phyloP scores from a whole-genome alignment of 2,797 vertebrate genomes.

The Oreochromis mossambicus region DNA sequence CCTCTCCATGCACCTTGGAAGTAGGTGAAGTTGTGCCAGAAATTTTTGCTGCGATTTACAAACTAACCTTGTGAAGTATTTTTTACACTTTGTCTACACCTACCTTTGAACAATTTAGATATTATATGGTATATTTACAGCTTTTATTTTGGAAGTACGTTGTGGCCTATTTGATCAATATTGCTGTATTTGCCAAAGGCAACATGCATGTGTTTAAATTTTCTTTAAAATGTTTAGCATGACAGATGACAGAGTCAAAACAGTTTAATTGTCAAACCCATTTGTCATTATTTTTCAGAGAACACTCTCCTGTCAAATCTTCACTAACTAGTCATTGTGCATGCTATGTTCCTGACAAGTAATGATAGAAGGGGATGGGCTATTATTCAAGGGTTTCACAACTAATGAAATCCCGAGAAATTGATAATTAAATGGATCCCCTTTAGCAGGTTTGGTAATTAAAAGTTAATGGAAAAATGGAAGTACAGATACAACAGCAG shows the following conservation, averaged over 20 bases:
- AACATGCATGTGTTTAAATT: not conserved
- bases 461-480: constrained; percentile 57
- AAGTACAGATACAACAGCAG: constrained; percentile 25
- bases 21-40: too few species aligned
- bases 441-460: constrained; percentile 60
- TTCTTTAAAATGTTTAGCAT: not conserved
- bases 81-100: not conserved
- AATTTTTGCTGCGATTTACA: too few species aligned
- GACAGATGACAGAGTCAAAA: not conserved
- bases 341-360: constrained; percentile 29
- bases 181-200: not conserved
- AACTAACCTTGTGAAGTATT: not conserved
- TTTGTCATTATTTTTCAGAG: not conserved
- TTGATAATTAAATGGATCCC: constrained; percentile 56
- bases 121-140: not conserved
- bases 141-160: not conserved
- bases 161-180: too few species aligned
- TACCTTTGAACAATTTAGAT: not conserved
- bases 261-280: not conserved
- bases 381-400: constrained; percentile 55
- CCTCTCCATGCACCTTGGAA: too few species aligned
- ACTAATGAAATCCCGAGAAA: constrained; percentile 52
- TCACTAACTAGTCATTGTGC: not conserved
- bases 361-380: constrained; percentile 25
- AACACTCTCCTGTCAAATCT: not conserved